Evolutionary conservation across 2,797 vertebrate genomes (phyloP).

Genomic region (Momotus momota): DNA sequence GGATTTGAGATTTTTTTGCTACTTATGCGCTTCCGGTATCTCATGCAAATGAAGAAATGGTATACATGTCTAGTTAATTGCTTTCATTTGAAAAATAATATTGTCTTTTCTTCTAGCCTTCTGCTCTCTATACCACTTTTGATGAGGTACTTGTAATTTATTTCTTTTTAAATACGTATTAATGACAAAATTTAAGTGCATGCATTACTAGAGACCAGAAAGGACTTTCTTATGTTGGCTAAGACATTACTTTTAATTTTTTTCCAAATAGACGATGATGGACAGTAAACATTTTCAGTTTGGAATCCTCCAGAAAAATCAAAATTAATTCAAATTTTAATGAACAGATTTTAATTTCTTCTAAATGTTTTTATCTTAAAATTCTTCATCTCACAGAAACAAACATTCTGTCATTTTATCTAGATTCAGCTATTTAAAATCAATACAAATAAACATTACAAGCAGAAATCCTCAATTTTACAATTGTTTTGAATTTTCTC

Average conservation of each 20-base stretch:
- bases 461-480: neutral
- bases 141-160: conserved; percentile 76
- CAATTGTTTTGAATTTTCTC: neutral
- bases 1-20: neutral
- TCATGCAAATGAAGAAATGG: neutral
- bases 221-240: neutral
- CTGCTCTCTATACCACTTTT: conserved; percentile 81
- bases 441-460: neutral
- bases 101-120: conserved; percentile 71
- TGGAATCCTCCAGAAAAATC: neutral
- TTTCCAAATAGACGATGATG: neutral
- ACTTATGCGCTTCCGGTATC: neutral
- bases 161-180: neutral
- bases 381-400: neutral
- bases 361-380: neutral
- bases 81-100: neutral
- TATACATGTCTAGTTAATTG: neutral
- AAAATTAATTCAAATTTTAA: neutral
- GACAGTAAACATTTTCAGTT: neutral
- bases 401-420: neutral
- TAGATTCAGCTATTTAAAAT: neutral
- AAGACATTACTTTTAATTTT: neutral
- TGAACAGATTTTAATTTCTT: neutral
- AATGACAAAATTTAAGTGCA: neutral
- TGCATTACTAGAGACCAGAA: neutral